A percentile compares a stretch with the other conserved stretches of the same genome.
These are phyloP conservation scores for Ips typographus DNA, from an alignment of 1,140 invertebrate genomes.

Conservation along the genomic window DNA sequence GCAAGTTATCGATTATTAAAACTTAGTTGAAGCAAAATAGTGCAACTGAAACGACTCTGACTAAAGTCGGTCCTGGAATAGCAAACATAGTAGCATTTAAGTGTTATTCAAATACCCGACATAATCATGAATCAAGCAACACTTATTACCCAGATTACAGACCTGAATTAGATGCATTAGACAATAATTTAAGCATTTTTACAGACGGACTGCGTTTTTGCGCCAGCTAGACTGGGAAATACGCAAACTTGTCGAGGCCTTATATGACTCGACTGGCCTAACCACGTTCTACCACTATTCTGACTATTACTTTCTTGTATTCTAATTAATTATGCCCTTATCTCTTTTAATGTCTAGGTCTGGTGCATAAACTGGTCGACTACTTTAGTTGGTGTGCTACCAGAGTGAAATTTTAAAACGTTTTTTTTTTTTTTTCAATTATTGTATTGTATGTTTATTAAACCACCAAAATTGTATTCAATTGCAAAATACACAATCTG, in stretches of 20 bases:
- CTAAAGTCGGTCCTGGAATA: background rate
- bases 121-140: constrained; percentile 14
- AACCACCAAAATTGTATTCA: no score
- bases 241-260: constrained; percentile 20
- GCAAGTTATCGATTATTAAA: background rate
- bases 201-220: constrained; percentile 25
- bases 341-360: constrained; percentile 28
- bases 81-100: background rate
- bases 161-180: constrained; percentile 27
- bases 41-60: background rate
- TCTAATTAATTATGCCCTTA: constrained; percentile 8
- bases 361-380: constrained; percentile 14
- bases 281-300: background rate
- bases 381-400: background rate
- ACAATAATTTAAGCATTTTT: constrained; percentile 28
- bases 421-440: constrained; percentile 1
- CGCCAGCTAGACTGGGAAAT: constrained; percentile 25
- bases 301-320: constrained; percentile 31
- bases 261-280: constrained; percentile 20
- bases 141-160: constrained; percentile 15
- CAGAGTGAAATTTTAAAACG: background rate
- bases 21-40: no score
- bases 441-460: no score
- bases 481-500: no score
- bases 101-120: background rate